Percentiles rank a stretch among this genome's conserved stretches.
Conservation (phyloP, 2,888 invertebrate genomes). For the Brachynemurus nebulosus region DNA sequence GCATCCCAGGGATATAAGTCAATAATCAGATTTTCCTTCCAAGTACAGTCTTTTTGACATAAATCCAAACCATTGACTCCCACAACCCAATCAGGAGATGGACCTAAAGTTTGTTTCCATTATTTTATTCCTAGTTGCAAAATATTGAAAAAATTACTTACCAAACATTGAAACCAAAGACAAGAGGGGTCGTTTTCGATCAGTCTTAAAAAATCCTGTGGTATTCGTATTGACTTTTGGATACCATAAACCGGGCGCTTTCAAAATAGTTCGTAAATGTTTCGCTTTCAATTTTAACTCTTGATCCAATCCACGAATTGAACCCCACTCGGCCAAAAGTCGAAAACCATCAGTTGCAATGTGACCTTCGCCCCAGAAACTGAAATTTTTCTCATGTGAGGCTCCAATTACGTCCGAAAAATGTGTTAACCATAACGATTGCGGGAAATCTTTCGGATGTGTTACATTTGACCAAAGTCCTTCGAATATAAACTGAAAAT, state of each 20-base stretch:
- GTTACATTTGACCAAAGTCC: constrained; percentile 93
- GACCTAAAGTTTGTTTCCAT: constrained; percentile 40
- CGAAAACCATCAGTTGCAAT: constrained; percentile 81
- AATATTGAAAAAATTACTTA: constrained; percentile 25
- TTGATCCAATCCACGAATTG: constrained; percentile 72
- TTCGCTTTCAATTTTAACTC: constrained; percentile 75
- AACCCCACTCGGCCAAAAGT: constrained; percentile 75
- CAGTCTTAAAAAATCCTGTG: constrained; percentile 66
- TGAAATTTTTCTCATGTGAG: constrained; percentile 75
- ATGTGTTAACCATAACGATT: constrained; percentile 79
- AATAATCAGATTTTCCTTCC: constrained; percentile 70
- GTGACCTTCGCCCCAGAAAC: constrained; percentile 85
- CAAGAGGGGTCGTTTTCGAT: constrained; percentile 70
- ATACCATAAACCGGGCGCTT: constrained; percentile 81
- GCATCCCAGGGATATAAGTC: constrained; percentile 92
- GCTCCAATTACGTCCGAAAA: constrained; percentile 96
- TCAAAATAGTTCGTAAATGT: constrained; percentile 68
- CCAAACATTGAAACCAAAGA: constrained; percentile 82
- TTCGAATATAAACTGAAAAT: constrained; percentile 60
- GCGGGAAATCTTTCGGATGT: constrained; percentile 93
- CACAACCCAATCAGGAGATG: constrained; percentile 97
- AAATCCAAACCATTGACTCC: constrained; percentile 81
- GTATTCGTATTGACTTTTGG: constrained; percentile 78
- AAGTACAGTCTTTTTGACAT: constrained; percentile 78
- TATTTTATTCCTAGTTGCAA: background rate